A percentile compares a stretch with the other conserved stretches of the same genome.
Evolutionary conservation across 2,113 vertebrate species (phyloP).

Genomic region (Cepphus grylle): DNA sequence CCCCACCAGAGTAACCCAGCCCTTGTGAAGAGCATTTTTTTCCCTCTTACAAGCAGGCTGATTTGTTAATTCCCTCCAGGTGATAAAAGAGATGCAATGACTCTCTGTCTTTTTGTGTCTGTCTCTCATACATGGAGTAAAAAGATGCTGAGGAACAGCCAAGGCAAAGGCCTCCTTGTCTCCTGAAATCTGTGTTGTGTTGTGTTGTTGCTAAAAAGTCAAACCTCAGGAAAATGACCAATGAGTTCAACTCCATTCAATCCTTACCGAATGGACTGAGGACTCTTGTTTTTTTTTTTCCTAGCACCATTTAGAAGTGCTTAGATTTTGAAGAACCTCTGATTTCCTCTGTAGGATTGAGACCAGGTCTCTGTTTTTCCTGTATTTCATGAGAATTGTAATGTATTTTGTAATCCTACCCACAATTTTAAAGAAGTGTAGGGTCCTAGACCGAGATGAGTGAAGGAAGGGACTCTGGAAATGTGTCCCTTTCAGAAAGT

Average conservation of each 20-base stretch:
- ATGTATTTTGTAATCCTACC: neutral
- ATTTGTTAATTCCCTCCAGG: neutral
- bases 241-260: neutral
- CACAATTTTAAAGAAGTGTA: neutral
- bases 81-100: neutral
- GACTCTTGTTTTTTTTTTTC: neutral
- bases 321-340: neutral
- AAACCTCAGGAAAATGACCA: neutral
- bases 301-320: neutral
- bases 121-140: neutral
- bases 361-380: neutral
- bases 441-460: neutral
- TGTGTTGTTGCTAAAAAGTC: neutral
- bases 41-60: neutral
- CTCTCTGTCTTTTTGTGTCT: neutral
- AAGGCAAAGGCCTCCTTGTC: neutral
- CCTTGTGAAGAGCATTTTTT: neutral
- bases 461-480: neutral
- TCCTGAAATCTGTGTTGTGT: neutral
- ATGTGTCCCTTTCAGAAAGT: neutral
- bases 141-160: neutral
- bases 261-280: neutral
- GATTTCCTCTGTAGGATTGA: neutral
- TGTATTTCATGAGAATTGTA: neutral
- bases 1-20: neutral